phyloP scores from a whole-genome alignment of 2,797 vertebrate species.

The Ctenochaetus hawaiiensis region DNA sequence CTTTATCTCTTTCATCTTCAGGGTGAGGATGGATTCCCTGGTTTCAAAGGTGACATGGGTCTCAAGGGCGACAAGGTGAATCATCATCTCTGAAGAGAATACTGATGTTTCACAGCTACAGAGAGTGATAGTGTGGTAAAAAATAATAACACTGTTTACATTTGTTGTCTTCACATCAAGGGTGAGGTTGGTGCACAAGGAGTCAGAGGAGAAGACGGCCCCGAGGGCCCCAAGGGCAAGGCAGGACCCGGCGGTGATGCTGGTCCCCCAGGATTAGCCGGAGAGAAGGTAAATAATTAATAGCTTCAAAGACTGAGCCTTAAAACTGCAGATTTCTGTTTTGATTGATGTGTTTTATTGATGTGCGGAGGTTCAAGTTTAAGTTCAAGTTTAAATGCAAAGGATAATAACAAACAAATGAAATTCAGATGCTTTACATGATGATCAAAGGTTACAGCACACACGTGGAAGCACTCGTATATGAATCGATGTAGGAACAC shows the following conservation, averaged over 20 bases:
- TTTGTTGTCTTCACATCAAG: conserved; percentile 60
- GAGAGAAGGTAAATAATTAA: conserved; percentile 91
- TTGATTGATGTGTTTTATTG: conserved; percentile 1
- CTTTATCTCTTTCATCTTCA: conserved; percentile 67
- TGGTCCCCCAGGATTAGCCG: conserved; percentile 91
- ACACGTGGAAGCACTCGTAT: not conserved
- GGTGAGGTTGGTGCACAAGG: conserved; percentile 85
- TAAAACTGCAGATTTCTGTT: not conserved
- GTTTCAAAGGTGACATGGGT: conserved; percentile 99
- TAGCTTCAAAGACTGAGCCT: not conserved
- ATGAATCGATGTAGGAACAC: not conserved
- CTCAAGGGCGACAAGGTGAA: conserved; percentile 96
- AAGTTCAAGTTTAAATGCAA: not conserved
- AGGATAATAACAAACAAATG: not conserved
- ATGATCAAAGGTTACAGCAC: not conserved
- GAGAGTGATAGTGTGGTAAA: not conserved
- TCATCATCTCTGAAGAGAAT: conserved; percentile 19
- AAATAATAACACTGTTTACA: not conserved
- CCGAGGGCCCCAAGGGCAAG: conserved; percentile 97
- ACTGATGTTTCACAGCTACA: not conserved
- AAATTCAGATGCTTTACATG: not conserved
- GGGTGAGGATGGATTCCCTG: conserved; percentile 99
- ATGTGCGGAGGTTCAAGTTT: not conserved
- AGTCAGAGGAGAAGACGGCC: conserved; percentile 95
- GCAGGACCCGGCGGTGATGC: conserved; percentile 92